These are phyloP conservation scores for Pseudanteris insignis DNA, from an alignment of 2,888 invertebrate species.

Conservation along the genomic window DNA sequence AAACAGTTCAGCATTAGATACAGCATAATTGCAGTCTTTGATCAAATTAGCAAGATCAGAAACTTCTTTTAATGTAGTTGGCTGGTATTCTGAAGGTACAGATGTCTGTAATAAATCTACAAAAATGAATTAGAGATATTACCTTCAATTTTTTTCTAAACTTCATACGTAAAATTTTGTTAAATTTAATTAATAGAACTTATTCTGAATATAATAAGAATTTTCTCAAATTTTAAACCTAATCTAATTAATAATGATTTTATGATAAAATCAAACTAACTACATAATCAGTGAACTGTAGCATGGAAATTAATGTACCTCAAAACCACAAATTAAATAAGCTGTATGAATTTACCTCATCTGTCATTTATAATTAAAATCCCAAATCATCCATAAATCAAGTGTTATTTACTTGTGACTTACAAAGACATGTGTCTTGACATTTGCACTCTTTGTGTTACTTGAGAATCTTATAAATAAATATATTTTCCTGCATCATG, in stretches of 20 bases:
- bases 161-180: too few relatives aligned
- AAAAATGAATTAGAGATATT: too few relatives aligned
- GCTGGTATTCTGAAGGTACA: slow-evolving; percentile 75
- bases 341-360: background rate
- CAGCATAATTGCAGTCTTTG: slow-evolving; percentile 85
- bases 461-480: background rate
- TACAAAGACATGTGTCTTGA: slow-evolving; percentile 3
- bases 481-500: background rate
- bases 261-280: too few relatives aligned
- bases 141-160: background rate
- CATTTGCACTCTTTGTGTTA: background rate
- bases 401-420: background rate
- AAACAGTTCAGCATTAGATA: slow-evolving; percentile 83
- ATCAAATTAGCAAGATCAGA: slow-evolving; percentile 85
- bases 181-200: too few relatives aligned
- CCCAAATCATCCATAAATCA: background rate
- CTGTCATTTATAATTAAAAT: slow-evolving; percentile 2
- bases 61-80: slow-evolving; percentile 85
- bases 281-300: too few relatives aligned
- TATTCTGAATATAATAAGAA: too few relatives aligned
- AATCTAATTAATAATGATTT: too few relatives aligned
- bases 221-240: too few relatives aligned
- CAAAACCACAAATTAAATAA: background rate
- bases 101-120: slow-evolving; percentile 58
- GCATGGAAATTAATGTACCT: background rate